These are phyloP conservation scores for Austrolebias charrua DNA, from an alignment of 2,797 vertebrate species.

Conservation along the genomic window DNA sequence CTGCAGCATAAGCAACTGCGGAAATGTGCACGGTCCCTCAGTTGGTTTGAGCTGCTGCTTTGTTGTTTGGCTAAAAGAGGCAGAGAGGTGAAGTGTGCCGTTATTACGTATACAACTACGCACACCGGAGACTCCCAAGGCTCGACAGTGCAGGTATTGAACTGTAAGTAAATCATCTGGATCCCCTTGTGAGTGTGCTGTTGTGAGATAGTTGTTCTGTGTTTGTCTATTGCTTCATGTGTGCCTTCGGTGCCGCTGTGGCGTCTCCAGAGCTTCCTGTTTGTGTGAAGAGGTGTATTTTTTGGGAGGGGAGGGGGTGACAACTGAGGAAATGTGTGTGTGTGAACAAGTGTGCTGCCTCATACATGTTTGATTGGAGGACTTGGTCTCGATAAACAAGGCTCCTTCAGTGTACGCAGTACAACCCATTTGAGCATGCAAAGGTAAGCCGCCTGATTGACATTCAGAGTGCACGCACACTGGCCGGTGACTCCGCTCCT, in stretches of 20 bases:
- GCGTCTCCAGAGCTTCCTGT: conserved; percentile 53
- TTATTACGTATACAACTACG: conserved; percentile 61
- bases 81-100: conserved; percentile 30
- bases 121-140: conserved; percentile 56
- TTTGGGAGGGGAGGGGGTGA: not conserved
- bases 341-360: conserved; percentile 27
- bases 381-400: conserved; percentile 65
- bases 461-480: conserved; percentile 51
- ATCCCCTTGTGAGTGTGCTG: conserved; percentile 33
- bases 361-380: conserved; percentile 64
- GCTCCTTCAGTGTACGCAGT: conserved; percentile 61
- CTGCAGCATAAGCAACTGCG: conserved; percentile 30
- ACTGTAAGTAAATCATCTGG: conserved; percentile 64
- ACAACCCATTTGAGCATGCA: conserved; percentile 38
- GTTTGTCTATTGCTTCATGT: conserved; percentile 36
- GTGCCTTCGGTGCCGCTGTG: conserved; percentile 36
- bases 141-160: conserved; percentile 42
- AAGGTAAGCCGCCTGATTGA: conserved; percentile 58
- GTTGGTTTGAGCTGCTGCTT: conserved; percentile 40
- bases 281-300: conserved; percentile 25
- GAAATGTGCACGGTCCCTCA: conserved; percentile 49
- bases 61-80: conserved; percentile 26
- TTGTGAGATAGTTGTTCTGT: conserved; percentile 21
- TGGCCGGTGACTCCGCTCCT: conserved; percentile 24
- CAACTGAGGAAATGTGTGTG: not conserved